Percentiles rank a stretch among this genome's conserved stretches.
phyloP scores from a whole-genome alignment of 2,113 vertebrate genomes.

The Hyaena hyaena region DNA sequence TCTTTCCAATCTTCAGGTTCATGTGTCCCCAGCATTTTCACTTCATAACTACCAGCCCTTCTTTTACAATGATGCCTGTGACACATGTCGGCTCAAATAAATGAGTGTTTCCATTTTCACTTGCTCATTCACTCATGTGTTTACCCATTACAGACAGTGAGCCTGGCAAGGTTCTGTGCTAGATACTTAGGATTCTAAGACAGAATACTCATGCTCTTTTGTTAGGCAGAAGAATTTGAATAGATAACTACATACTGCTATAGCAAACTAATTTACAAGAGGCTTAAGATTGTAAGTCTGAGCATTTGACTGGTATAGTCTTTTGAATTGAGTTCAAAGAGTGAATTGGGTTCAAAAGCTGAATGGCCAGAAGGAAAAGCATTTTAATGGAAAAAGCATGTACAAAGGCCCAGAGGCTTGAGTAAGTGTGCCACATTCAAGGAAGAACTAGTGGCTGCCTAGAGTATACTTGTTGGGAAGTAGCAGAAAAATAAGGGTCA shows the following conservation, averaged over 20 bases:
- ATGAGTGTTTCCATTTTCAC: background rate
- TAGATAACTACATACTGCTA: background rate
- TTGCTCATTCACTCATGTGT: background rate
- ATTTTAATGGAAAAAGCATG: background rate
- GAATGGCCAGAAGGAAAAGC: background rate
- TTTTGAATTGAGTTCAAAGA: background rate
- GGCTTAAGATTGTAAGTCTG: background rate
- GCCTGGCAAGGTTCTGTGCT: background rate
- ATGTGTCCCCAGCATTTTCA: background rate
- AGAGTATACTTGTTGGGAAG: background rate
- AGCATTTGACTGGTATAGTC: background rate
- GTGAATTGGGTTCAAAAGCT: background rate
- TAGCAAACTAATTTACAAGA: background rate
- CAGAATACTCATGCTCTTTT: background rate
- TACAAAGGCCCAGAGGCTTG: background rate
- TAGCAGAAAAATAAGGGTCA: background rate
- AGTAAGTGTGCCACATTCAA: background rate
- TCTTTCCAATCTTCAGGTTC: background rate
- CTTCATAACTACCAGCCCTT: background rate
- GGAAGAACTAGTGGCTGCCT: background rate
- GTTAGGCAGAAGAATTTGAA: background rate
- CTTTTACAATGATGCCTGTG: background rate
- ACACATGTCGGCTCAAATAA: slow-evolving; percentile 57
- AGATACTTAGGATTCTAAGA: background rate
- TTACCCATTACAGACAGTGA: background rate